Evolutionary conservation across 2,888 invertebrate species (phyloP), one percentile per base, ranked within the genome.

Genomic region (Galeruca laticollis): DNA sequence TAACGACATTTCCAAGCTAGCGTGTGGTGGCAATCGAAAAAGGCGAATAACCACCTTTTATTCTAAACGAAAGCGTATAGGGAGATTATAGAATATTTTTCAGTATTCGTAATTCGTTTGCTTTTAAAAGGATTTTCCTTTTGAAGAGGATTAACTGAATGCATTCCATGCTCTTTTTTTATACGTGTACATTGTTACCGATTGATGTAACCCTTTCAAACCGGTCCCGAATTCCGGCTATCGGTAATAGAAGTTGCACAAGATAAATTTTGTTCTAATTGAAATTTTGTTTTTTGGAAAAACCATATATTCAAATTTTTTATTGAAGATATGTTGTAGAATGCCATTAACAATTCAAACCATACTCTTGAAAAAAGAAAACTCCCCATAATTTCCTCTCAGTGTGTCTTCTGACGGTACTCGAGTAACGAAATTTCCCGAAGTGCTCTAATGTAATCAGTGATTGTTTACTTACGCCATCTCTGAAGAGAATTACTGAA

Each of bases 401-500:
- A n/a, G n/a, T n/a, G n/a, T n/a, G n/a, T n/a, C n/a, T n/a, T 11
- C 15, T 21, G 15, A 54, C 21, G 21, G 37, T 63, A 63, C n/a
- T 54, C 15, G 2, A 5, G 9, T 63, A 63, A 56, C 43, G 56
- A 54, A 37, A 54, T 63, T 31, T 54, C 37, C 54, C 15, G 40
- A 56, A 64, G 18, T 56, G 56, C 56, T 64, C 31, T 64, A 47
- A 64, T 64, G 31, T 64, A 64, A 64, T 64, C 64, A 64, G 43
- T 64, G 64, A 64, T 64, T 64, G 64, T 64, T 64, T 64, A 64
- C 64, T 56, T 56, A 57, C n/a, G n/a, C 57, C 33, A 56, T 64
- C 64, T 64, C 43, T 57, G 56, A 47, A 56, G 43, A 56, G 64
- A 56, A 56, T 64, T 64, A 64, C 64, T 64, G 57, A 65, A 65